Evolutionary conservation across 2,113 vertebrate genomes (phyloP), one percentile per base, ranked within the genome.

Genomic region (Speoplatyrhinus poulsoni): DNA sequence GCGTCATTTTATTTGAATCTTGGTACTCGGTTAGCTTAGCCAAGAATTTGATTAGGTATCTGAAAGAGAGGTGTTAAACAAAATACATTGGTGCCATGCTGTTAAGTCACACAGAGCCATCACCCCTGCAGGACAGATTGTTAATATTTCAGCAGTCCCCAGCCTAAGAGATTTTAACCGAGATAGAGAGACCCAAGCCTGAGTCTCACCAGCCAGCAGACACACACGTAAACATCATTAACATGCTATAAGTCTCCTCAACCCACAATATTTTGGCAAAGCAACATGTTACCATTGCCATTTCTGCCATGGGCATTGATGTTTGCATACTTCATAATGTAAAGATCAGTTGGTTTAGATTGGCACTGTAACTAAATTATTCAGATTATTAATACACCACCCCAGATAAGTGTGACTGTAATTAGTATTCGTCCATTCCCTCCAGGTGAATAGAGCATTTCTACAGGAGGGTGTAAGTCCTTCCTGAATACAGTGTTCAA

Each of bases 1-100:
- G 94, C 0, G 97, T 98, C 98, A 99, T 99, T 90, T 99, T 99
- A 84, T 99, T 99, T 11, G 86, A 65, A 9, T 98, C 97, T 82
- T 98, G 98, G 88, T 95, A 96, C 71, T 99, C 97, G 0, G 94
- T 95, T 46, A 99, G 91, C 84, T 96, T 97, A 80, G 96, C 93
- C 78, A 99, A 90, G 90, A 99, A 99, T 82, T 99, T 99, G 63
- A 98, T 92, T 77, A 99, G 91, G 75, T 99, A 99, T 91, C 98
- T 99, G 92, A 61, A 69, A 53, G 72, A 72, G 73, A 10, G 1
- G 61, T 50, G 12, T 70, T 55, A 26, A 67, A 68, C 65, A 2
- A 1, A 13, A 9, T 53, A 33, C 60, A 10, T 16, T 16, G 52
- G 6, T 19, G 16, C 46, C 16, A 48, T 48, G 3, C 16, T 62